Percentiles rank a stretch among this genome's conserved stretches.
phyloP scores from a whole-genome alignment of 2,113 vertebrate genomes.

The Okapia johnstoni region DNA sequence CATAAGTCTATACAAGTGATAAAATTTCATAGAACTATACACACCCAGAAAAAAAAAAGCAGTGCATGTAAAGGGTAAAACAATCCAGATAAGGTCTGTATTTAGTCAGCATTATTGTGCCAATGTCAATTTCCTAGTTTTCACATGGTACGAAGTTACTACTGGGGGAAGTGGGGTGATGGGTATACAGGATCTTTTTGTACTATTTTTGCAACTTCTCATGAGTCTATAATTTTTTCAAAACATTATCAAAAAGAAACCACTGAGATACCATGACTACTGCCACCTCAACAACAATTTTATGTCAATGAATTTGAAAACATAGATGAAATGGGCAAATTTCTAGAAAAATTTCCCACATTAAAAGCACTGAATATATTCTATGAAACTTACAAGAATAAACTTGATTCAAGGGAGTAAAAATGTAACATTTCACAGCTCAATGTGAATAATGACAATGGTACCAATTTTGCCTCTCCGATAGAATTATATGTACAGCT shows the following conservation, averaged over 20 bases:
- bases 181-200: not conserved
- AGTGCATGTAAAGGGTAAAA: not conserved
- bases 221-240: not conserved
- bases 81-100: not conserved
- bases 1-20: not conserved
- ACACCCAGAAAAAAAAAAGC: not conserved
- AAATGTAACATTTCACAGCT: not conserved
- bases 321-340: not conserved
- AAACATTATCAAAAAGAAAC: not conserved
- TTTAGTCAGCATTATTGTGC: not conserved
- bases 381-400: not conserved
- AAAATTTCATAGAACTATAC: not conserved
- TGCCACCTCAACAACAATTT: not conserved
- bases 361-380: not conserved
- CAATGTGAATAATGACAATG: not conserved
- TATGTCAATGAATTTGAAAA: not conserved
- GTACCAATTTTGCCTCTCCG: not conserved
- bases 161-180: not conserved
- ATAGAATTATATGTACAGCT: not conserved
- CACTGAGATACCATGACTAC: not conserved
- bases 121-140: not conserved
- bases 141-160: not conserved
- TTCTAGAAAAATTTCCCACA: not conserved
- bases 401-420: not conserved
- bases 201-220: not conserved